These are phyloP conservation scores for Gymnocheta viridis DNA, from an alignment of 2,888 invertebrate species.

Conservation along the genomic window DNA sequence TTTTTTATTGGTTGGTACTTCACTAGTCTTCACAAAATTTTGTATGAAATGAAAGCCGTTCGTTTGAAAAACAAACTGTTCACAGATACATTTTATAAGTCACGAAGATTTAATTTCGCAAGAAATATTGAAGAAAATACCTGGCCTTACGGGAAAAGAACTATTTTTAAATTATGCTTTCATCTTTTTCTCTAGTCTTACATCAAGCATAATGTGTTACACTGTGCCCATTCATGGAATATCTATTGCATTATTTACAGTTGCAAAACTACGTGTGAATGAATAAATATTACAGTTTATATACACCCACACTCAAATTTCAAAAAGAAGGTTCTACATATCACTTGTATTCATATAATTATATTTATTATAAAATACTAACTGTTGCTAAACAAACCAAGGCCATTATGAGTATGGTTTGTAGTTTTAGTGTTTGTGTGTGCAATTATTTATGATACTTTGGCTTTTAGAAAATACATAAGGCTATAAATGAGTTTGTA, in stretches of 20 bases:
- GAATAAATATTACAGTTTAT: slow-evolving; percentile 30
- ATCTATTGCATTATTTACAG: slow-evolving; percentile 26
- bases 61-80: too few species aligned
- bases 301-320: slow-evolving; percentile 1
- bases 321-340: slow-evolving; percentile 21
- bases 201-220: not conserved
- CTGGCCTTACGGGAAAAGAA: too few species aligned
- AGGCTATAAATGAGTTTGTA: slow-evolving; percentile 13
- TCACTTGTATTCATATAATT: slow-evolving; percentile 52
- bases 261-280: not conserved
- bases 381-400: slow-evolving; percentile 67
- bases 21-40: too few species aligned
- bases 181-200: not conserved
- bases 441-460: slow-evolving; percentile 52
- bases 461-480: slow-evolving; percentile 22
- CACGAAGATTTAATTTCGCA: too few species aligned
- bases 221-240: slow-evolving; percentile 4
- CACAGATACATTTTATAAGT: too few species aligned
- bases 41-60: too few species aligned
- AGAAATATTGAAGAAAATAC: too few species aligned
- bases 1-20: too few species aligned
- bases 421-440: slow-evolving; percentile 8
- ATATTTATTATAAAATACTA: slow-evolving; percentile 64
- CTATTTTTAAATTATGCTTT: not conserved
- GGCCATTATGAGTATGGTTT: slow-evolving; percentile 22